Conservation (phyloP, 2,888 invertebrate genomes). For the Andrena dorsata region DNA sequence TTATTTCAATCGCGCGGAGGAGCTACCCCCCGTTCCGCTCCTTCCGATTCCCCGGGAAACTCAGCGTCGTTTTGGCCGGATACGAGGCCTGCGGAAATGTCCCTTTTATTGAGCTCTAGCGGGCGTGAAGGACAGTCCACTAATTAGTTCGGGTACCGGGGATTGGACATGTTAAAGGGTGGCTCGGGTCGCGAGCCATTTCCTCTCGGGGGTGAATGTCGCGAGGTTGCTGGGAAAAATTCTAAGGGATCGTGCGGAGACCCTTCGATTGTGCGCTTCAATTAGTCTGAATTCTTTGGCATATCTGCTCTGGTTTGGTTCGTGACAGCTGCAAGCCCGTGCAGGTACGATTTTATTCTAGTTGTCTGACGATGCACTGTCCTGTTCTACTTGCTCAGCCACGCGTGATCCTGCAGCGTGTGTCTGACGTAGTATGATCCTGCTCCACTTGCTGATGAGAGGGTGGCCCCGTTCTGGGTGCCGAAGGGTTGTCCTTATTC, state of each 20-base stretch:
- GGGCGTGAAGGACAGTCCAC: background rate
- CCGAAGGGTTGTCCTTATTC: background rate
- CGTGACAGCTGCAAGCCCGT: too few relatives aligned
- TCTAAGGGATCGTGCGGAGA: too few relatives aligned
- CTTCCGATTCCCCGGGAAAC: conserved; percentile 18
- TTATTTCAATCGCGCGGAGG: conserved; percentile 55
- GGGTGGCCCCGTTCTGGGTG: too few relatives aligned
- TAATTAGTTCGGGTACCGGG: background rate
- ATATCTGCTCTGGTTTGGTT: too few relatives aligned
- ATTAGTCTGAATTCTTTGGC: too few relatives aligned
- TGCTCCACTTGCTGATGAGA: too few relatives aligned
- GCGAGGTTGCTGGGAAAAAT: too few relatives aligned
- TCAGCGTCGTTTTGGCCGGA: background rate
- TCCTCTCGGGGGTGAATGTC: too few relatives aligned
- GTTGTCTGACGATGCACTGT: background rate
- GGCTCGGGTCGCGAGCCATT: too few relatives aligned
- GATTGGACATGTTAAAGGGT: background rate
- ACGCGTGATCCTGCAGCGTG: too few relatives aligned
- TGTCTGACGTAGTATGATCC: too few relatives aligned
- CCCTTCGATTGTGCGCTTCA: too few relatives aligned
- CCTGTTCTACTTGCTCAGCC: background rate
- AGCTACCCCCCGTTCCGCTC: background rate
- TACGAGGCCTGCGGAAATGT: background rate
- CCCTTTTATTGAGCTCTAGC: background rate
- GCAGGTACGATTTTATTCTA: background rate